Percentiles rank a stretch among this genome's conserved stretches.
phyloP scores from a whole-genome alignment of 2,113 vertebrate genomes.

The Micromys minutus region DNA sequence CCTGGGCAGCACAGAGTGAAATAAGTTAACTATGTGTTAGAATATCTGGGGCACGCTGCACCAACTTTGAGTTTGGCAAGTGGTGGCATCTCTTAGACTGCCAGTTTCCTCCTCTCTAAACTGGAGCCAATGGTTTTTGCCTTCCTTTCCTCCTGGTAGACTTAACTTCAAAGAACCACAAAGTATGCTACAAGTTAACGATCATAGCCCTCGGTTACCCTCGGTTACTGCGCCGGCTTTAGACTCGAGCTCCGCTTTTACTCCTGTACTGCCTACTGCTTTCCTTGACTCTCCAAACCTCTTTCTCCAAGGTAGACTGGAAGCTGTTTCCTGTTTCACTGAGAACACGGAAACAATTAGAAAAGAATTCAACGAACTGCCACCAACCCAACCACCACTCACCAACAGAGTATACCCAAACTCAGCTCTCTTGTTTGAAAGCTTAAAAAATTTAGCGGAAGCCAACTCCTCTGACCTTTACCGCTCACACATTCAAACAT shows the following conservation, averaged over 20 bases:
- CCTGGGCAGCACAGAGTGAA: background rate
- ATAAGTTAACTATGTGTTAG: background rate
- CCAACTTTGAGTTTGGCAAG: background rate
- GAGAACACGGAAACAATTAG: constrained; percentile 9
- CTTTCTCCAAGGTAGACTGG: background rate
- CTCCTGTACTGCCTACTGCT: background rate
- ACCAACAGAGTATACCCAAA: background rate
- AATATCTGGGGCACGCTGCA: constrained; percentile 13
- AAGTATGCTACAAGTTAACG: background rate
- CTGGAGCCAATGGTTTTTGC: background rate
- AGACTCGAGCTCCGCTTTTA: too few relatives aligned
- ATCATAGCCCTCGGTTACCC: background rate
- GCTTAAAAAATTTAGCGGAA: background rate
- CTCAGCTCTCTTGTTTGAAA: background rate
- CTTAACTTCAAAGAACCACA: background rate
- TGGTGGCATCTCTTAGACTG: background rate
- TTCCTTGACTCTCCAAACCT: background rate
- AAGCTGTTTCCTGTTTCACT: background rate
- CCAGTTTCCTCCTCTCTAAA: background rate
- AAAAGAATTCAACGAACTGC: constrained; percentile 4
- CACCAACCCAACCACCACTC: background rate
- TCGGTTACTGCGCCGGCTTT: background rate
- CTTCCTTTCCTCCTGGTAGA: background rate
- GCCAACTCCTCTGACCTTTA: background rate
- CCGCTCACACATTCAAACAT: too few relatives aligned